These are phyloP conservation scores for Penaeus indicus DNA, from an alignment of 1,140 invertebrate genomes.

Conservation along the genomic window DNA sequence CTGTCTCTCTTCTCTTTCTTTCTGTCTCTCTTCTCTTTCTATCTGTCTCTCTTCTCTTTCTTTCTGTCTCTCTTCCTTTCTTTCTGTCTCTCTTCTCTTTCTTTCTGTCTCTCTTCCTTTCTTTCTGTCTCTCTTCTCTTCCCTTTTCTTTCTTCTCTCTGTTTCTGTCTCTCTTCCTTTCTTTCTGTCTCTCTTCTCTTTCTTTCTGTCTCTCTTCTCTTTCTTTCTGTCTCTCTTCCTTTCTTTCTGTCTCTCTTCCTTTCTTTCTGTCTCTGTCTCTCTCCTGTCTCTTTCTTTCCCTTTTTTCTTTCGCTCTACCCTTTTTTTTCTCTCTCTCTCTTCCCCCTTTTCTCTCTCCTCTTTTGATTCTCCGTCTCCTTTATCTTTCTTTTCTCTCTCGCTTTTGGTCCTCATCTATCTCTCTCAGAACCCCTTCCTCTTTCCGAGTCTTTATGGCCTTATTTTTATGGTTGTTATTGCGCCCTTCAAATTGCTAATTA, in stretches of 20 bases:
- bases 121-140: background rate
- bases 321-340: background rate
- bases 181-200: background rate
- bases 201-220: background rate
- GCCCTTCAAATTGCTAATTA: no score
- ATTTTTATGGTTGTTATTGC: no score
- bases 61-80: background rate
- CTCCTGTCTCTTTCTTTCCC: background rate
- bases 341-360: background rate
- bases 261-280: no score
- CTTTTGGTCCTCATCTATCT: background rate
- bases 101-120: background rate
- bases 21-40: no score
- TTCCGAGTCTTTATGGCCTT: no score
- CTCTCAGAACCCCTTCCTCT: no score
- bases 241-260: background rate
- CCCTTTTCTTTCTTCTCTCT: background rate
- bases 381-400: background rate
- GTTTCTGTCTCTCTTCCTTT: no score
- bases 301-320: background rate
- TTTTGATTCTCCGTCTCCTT: background rate
- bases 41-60: background rate
- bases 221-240: background rate
- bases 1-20: slow-evolving; percentile 4
- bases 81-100: background rate